Conservation (phyloP, 2,888 invertebrate species). For the Drosophila borborema region DNA sequence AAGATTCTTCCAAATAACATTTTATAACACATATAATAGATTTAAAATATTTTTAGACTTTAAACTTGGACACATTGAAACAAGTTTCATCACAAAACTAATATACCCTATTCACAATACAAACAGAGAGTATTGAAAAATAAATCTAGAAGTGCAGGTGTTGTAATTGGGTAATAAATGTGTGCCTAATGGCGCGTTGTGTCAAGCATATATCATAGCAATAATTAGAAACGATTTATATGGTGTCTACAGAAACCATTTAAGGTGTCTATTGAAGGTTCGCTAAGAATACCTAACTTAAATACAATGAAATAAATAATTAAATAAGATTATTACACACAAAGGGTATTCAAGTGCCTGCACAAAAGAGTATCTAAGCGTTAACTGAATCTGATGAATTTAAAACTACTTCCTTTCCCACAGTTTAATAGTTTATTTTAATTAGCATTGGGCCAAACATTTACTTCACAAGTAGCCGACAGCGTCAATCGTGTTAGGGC, state of each 20-base stretch:
- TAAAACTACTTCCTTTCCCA: slow-evolving; percentile 1
- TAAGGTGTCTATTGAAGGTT: slow-evolving; percentile 5
- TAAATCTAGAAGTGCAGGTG: slow-evolving; percentile 41
- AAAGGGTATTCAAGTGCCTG: background rate
- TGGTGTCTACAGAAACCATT: slow-evolving; percentile 13
- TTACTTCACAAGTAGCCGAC: slow-evolving; percentile 10
- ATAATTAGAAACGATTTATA: slow-evolving; percentile 26
- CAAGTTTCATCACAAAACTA: background rate
- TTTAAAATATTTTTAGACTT: too few relatives aligned
- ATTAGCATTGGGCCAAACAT: slow-evolving; percentile 1
- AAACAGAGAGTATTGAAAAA: slow-evolving; percentile 14
- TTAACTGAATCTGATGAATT: background rate
- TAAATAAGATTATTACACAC: background rate
- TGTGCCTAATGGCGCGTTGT: slow-evolving; percentile 43
- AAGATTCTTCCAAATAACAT: too few relatives aligned
- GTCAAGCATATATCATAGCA: slow-evolving; percentile 50
- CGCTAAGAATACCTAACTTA: slow-evolving; percentile 3
- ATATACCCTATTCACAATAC: background rate
- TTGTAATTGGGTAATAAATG: slow-evolving; percentile 58
- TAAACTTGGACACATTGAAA: background rate
- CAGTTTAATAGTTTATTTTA: background rate
- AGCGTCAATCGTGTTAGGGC: slow-evolving; percentile 19
- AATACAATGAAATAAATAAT: background rate
- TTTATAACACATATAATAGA: too few relatives aligned
- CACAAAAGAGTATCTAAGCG: background rate